Evolutionary conservation across 1,140 invertebrate species (phyloP).

Genomic region (Bombus ignitus): DNA sequence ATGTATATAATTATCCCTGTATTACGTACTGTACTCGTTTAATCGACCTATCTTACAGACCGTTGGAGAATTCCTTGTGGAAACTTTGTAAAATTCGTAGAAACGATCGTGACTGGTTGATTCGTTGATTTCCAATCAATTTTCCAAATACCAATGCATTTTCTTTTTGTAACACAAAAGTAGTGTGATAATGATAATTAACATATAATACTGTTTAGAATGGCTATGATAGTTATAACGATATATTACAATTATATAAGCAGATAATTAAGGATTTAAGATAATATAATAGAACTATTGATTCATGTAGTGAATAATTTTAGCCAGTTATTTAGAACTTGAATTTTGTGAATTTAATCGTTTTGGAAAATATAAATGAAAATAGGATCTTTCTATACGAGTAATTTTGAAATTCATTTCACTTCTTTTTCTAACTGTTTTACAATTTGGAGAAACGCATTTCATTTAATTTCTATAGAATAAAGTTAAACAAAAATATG

Average conservation of each 20-base stretch:
- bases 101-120: conserved; percentile 21
- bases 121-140: background rate
- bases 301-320: background rate
- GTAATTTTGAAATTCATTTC: background rate
- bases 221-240: conserved; percentile 22
- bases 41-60: conserved; percentile 16
- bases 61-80: conserved; percentile 2
- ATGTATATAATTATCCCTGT: conserved; percentile 49
- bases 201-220: conserved; percentile 4
- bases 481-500: background rate
- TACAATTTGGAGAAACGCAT: background rate
- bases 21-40: conserved; percentile 18
- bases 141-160: background rate
- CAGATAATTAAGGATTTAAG: background rate
- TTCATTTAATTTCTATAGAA: background rate
- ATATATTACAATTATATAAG: background rate
- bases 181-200: background rate
- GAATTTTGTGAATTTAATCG: background rate
- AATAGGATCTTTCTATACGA: background rate
- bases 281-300: background rate
- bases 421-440: background rate
- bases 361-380: too few relatives aligned
- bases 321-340: background rate
- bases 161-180: background rate
- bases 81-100: conserved; percentile 13